Percentiles rank a stretch among this genome's conserved stretches.
These are phyloP conservation scores for Cheumatopsyche charites DNA, from an alignment of 1,140 invertebrate species.

Conservation along the genomic window DNA sequence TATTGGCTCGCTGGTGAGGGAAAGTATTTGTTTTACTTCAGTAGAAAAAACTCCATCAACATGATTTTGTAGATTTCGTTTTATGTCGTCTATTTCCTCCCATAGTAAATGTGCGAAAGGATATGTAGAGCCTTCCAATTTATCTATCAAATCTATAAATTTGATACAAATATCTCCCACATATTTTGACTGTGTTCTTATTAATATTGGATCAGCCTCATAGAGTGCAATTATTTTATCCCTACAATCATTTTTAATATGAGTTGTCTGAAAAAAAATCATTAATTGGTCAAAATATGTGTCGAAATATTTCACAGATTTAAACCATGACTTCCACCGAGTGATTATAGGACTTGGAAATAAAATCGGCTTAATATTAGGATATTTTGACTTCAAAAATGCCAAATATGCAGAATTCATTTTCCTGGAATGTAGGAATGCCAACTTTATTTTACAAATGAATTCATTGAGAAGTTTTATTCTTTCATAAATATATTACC, in stretches of 20 bases:
- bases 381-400: constrained; percentile 30
- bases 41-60: too few species aligned
- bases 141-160: neutral
- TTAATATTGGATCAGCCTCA: too few species aligned
- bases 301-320: constrained; percentile 38
- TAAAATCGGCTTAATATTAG: constrained; percentile 27
- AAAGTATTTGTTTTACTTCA: too few species aligned
- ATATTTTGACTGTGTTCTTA: too few species aligned
- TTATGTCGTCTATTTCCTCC: neutral
- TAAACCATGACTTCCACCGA: constrained; percentile 38
- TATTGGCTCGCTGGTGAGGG: too few species aligned
- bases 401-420: constrained; percentile 35
- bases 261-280: constrained; percentile 15
- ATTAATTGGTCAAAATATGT: constrained; percentile 20
- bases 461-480: constrained; percentile 36
- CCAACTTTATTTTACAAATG: constrained; percentile 38
- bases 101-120: constrained; percentile 4
- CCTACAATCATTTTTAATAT: too few species aligned
- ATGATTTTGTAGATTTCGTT: too few species aligned
- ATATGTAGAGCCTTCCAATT: constrained; percentile 6
- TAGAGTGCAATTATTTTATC: too few species aligned
- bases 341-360: constrained; percentile 39
- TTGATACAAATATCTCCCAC: neutral
- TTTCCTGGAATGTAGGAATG: constrained; percentile 35
- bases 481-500: constrained; percentile 33